These are phyloP conservation scores for Vultur gryphus DNA, from an alignment of 2,797 vertebrate genomes.

Conservation along the genomic window DNA sequence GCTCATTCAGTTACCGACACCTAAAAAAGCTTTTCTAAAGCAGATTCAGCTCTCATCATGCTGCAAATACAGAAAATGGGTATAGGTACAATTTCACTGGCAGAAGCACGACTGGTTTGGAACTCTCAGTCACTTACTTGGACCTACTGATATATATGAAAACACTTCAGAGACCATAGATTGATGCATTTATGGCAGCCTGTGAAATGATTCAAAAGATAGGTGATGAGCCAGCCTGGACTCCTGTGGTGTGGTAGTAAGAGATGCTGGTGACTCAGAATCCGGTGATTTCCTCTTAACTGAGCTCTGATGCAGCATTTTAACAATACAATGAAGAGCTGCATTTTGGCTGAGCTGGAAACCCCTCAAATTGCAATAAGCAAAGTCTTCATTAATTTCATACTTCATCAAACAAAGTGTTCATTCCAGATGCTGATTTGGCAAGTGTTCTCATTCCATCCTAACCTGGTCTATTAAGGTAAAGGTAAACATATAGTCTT, in stretches of 20 bases:
- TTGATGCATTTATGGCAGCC: not conserved
- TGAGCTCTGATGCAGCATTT: not conserved
- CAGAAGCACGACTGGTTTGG: not conserved
- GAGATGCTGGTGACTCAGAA: not conserved
- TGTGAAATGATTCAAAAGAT: not conserved
- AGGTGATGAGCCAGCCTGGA: not conserved
- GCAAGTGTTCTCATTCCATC: not conserved
- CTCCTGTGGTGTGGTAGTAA: not conserved
- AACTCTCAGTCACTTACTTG: not conserved
- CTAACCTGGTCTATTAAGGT: not conserved
- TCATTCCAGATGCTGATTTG: not conserved
- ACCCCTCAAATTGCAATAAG: not conserved
- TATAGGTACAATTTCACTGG: not conserved
- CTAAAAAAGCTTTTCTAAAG: not conserved
- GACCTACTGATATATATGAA: not conserved
- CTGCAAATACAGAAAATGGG: not conserved
- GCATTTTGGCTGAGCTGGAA: not conserved
- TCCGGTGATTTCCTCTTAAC: not conserved
- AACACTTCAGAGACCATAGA: not conserved
- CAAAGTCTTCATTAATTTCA: not conserved
- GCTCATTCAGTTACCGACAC: not conserved
- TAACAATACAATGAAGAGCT: not conserved
- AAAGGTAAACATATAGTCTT: not conserved
- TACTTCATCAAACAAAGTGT: not conserved
- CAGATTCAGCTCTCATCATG: not conserved